Evolutionary conservation across 2,888 invertebrate species (phyloP).

Genomic region (Hedya salicella): DNA sequence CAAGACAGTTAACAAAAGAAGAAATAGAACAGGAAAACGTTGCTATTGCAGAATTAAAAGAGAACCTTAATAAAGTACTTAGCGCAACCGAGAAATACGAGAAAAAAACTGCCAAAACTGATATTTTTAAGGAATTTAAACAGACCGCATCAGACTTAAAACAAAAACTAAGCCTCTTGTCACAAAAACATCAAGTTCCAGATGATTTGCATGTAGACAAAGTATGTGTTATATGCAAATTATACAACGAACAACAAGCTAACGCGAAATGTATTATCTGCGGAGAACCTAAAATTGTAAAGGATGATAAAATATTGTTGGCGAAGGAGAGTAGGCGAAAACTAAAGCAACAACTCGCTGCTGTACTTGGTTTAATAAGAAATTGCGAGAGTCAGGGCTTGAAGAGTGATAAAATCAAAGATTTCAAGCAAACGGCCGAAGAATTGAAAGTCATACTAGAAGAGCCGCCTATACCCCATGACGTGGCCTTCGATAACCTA

Average conservation of each 20-base stretch:
- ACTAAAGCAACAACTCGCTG: background rate
- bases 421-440: background rate
- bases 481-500: background rate
- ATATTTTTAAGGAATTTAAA: background rate
- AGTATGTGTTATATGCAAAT: slow-evolving; percentile 6
- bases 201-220: background rate
- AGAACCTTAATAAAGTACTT: background rate
- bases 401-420: background rate
- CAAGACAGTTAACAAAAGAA: background rate
- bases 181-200: background rate
- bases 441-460: background rate
- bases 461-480: slow-evolving; percentile 7
- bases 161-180: background rate
- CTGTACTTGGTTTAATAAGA: background rate
- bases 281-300: background rate
- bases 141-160: background rate
- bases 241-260: background rate
- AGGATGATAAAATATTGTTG: background rate
- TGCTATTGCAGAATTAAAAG: background rate
- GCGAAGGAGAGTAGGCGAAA: background rate
- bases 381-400: background rate
- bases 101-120: background rate
- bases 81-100: slow-evolving; percentile 8
- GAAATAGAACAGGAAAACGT: background rate
- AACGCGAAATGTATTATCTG: background rate